phyloP scores from a whole-genome alignment of 1,140 invertebrate genomes.

The Ceratosolen fusciceps region DNA sequence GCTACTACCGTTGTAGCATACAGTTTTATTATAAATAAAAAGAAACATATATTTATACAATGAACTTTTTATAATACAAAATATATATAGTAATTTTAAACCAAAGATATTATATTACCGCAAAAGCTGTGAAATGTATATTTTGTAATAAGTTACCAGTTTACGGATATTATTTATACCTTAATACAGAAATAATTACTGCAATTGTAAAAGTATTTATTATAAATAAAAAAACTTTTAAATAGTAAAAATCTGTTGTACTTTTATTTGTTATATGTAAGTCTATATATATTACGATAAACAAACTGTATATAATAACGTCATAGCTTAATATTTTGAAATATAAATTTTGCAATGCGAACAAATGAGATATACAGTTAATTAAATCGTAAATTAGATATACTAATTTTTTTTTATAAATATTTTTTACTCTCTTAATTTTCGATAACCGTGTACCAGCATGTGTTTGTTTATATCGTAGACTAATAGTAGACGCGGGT shows the following conservation, averaged over 20 bases:
- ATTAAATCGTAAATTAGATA: no score
- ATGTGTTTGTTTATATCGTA: no score
- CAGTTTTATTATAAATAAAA: not conserved
- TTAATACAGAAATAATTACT: not conserved
- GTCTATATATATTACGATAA: no score
- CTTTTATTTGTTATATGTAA: not conserved
- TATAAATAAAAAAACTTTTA: not conserved
- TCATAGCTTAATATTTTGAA: no score
- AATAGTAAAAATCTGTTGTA: not conserved
- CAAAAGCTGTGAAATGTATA: not conserved
- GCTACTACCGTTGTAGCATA: not conserved
- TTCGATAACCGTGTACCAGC: no score
- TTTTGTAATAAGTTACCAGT: conserved; percentile 4
- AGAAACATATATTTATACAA: not conserved
- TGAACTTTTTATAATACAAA: not conserved
- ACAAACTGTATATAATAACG: no score
- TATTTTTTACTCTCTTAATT: no score
- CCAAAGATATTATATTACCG: not conserved
- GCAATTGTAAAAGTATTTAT: not conserved
- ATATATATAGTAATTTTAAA: not conserved
- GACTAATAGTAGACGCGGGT: no score
- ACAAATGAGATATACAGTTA: no score
- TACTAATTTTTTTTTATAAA: no score
- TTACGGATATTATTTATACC: not conserved
- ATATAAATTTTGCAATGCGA: no score